These are phyloP conservation scores for Psittacara wagleri DNA, from an alignment of 2,113 vertebrate genomes.

Conservation along the genomic window DNA sequence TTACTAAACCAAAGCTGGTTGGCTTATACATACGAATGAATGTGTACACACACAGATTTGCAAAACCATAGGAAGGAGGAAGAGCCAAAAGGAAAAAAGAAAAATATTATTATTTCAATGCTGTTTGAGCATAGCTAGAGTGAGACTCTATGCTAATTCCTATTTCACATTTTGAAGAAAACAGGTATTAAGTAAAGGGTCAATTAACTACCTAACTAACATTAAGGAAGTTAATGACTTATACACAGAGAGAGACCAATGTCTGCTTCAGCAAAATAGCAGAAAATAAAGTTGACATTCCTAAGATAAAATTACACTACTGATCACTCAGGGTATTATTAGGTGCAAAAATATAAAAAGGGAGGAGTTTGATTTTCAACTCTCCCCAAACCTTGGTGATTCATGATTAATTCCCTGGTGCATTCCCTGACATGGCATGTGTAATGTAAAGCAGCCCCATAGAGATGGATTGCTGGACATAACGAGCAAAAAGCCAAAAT, in stretches of 20 bases:
- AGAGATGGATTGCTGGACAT: conserved; percentile 4
- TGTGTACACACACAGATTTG: not conserved
- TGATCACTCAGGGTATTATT: not conserved
- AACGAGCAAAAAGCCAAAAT: conserved; percentile 33
- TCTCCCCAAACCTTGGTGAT: not conserved
- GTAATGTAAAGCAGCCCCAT: conserved; percentile 1
- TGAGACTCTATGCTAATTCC: not conserved
- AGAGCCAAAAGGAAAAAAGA: not conserved
- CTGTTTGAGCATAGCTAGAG: not conserved
- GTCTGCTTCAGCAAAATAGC: not conserved
- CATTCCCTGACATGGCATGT: not conserved
- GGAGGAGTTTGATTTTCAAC: not conserved
- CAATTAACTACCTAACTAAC: not conserved
- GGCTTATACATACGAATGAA: not conserved
- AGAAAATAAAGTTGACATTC: not conserved
- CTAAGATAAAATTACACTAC: not conserved
- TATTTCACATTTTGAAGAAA: not conserved
- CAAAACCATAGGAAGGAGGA: not conserved
- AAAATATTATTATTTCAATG: not conserved
- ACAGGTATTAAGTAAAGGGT: not conserved
- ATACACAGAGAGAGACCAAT: not conserved
- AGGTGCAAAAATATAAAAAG: not conserved
- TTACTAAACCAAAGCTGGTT: not conserved
- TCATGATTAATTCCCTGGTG: not conserved
- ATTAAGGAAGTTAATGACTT: not conserved